Evolutionary conservation across 2,797 vertebrate genomes (phyloP).

Genomic region (Gymnocypris eckloni): DNA sequence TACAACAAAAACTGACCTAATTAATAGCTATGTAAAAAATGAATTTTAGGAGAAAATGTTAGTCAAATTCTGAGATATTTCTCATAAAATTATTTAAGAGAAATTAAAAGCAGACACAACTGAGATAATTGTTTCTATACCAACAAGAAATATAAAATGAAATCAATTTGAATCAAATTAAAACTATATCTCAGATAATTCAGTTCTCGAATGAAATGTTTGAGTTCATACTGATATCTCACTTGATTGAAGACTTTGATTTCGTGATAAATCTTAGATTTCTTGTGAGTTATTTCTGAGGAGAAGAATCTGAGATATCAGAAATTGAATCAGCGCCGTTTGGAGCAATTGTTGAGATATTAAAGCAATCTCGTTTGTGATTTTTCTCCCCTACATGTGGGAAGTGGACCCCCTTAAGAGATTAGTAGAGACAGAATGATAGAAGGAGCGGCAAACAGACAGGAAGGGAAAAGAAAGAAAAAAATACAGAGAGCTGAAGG

Average conservation of each 20-base stretch:
- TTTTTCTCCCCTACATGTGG: conserved; percentile 11
- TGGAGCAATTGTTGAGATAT: background rate
- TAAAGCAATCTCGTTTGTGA: conserved; percentile 1
- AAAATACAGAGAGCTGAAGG: conserved; percentile 54
- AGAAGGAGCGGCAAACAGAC: conserved; percentile 12
- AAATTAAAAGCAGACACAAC: background rate
- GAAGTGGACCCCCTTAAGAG: conserved; percentile 32
- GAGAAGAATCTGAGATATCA: conserved; percentile 19
- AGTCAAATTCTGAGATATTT: background rate
- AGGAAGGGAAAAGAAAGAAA: conserved; percentile 42
- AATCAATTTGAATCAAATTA: background rate
- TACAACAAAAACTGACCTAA: background rate
- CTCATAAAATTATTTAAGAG: background rate
- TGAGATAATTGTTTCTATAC: background rate
- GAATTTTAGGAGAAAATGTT: background rate
- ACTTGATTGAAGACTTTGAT: background rate
- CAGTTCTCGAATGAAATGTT: background rate
- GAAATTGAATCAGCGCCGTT: background rate
- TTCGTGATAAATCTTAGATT: background rate
- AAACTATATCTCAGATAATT: background rate
- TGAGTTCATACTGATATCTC: background rate
- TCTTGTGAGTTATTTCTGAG: background rate
- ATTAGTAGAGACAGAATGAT: conserved; percentile 35
- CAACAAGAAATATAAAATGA: background rate
- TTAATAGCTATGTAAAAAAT: background rate